Evolutionary conservation across 2,888 invertebrate species (phyloP).

Genomic region (Oegoconia quadripuncta): DNA sequence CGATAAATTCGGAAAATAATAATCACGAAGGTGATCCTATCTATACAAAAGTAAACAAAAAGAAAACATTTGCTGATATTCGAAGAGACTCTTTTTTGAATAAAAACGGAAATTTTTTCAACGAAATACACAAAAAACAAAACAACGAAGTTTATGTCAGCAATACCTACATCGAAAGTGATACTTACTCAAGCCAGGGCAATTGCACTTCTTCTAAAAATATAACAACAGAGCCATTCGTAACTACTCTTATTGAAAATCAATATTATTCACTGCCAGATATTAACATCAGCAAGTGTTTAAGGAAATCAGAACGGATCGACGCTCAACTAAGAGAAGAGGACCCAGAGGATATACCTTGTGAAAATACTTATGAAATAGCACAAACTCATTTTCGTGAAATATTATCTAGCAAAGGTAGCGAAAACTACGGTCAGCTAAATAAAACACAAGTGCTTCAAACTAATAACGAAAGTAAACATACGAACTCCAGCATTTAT

Average conservation of each 20-base stretch:
- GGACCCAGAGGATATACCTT: slow-evolving; percentile 63
- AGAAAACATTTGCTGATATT: slow-evolving; percentile 77
- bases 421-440: slow-evolving; percentile 57
- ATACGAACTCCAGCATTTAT: slow-evolving; percentile 40
- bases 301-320: slow-evolving; percentile 84
- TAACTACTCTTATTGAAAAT: slow-evolving; percentile 79
- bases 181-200: slow-evolving; percentile 57
- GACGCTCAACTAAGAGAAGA: slow-evolving; percentile 82
- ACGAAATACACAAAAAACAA: slow-evolving; percentile 49
- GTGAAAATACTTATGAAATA: slow-evolving; percentile 68
- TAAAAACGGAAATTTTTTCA: slow-evolving; percentile 56
- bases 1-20: slow-evolving; percentile 42
- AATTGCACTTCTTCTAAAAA: slow-evolving; percentile 65
- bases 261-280: slow-evolving; percentile 86
- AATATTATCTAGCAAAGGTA: slow-evolving; percentile 52
- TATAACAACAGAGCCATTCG: slow-evolving; percentile 72
- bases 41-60: slow-evolving; percentile 70
- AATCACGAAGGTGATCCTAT: slow-evolving; percentile 57
- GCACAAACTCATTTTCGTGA: slow-evolving; percentile 65
- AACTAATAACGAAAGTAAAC: slow-evolving; percentile 33
- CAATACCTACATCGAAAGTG: slow-evolving; percentile 62
- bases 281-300: slow-evolving; percentile 83
- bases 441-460: slow-evolving; percentile 49
- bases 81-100: slow-evolving; percentile 54
- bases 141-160: slow-evolving; percentile 61